Evolutionary conservation across 2,797 vertebrate genomes (phyloP), one percentile per base, ranked within the genome.

Genomic region (Acipenser transmontanus): DNA sequence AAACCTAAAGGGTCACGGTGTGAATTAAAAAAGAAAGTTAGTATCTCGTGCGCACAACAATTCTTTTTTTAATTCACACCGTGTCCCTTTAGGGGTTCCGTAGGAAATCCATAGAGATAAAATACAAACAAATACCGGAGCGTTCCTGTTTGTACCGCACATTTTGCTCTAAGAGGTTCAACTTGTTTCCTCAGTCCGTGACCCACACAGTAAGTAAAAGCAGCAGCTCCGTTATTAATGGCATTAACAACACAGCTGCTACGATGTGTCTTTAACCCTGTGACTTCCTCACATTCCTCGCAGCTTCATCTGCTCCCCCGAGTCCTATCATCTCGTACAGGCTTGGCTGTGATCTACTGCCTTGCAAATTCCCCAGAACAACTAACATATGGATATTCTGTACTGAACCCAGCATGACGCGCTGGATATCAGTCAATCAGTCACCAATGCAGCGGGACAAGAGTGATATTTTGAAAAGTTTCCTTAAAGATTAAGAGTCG

Each of bases 181-280:
- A 34, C 34, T 34, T 34, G 34, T 34, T 34, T 34, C 34, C 34
- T 34, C 34, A 34, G 4, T 34, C 34, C 34, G 34, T 34, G 34
- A 34, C 34, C 34, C 34, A 34, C 34, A 34, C 34, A 34, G 34
- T 34, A 4, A 34, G 34, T 78, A 77, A 77, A 85, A 83, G 82
- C 79, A 81, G 82, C 78, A 73, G 77, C 80, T 82, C 88, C 87
- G 4, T 34, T 34, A 34, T 34, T 34, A 34, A 34, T 34, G 34
- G 34, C 34, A 89, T 89, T 90, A 90, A 82, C 77, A 83, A 87
- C 84, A 84, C 90, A 91, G 91, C 89, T 91, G 91, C 90, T 87
- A 86, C 88, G 89, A 86, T 90, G 90, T 91, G 84, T 85, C 87
- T 88, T 91, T 91, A 91, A 91, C 90, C 91, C 85, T 75, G 76